A percentile compares a stretch with the other conserved stretches of the same genome.
These are phyloP conservation scores for Colius striatus DNA, from an alignment of 2,113 vertebrate species.

Conservation along the genomic window DNA sequence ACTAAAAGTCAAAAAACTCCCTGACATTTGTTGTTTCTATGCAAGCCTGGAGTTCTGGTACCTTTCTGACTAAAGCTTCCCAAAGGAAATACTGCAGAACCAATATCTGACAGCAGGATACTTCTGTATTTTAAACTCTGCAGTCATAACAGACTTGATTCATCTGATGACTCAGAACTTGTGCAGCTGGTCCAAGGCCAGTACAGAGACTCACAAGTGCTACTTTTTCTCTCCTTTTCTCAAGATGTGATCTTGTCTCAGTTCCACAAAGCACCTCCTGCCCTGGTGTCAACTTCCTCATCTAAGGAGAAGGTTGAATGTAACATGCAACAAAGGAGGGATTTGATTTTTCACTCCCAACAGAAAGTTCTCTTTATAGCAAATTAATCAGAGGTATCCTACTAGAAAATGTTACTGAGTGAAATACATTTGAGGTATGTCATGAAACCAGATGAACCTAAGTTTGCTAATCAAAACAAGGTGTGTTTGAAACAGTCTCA, in stretches of 20 bases:
- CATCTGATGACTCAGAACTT: constrained; percentile 41
- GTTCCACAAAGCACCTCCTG: neutral
- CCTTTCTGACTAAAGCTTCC: neutral
- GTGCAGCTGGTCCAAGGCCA: constrained; percentile 24
- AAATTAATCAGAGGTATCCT: neutral
- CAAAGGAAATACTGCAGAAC: neutral
- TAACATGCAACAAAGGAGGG: neutral
- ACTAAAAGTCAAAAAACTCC: neutral
- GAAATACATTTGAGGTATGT: neutral
- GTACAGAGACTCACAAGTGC: neutral
- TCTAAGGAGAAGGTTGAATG: neutral
- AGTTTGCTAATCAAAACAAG: neutral
- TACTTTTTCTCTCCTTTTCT: neutral
- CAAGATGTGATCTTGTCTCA: neutral
- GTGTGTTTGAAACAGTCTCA: neutral
- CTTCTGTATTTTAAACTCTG: neutral
- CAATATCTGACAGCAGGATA: neutral
- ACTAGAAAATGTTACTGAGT: neutral
- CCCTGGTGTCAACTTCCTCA: neutral
- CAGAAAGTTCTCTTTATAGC: neutral
- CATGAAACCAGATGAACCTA: neutral
- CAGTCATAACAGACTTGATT: constrained; percentile 3
- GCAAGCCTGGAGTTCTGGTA: neutral
- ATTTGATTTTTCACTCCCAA: neutral
- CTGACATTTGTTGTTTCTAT: neutral